Evolutionary conservation across 2,888 invertebrate genomes (phyloP).

Genomic region (Dicyrtoma fusca): DNA sequence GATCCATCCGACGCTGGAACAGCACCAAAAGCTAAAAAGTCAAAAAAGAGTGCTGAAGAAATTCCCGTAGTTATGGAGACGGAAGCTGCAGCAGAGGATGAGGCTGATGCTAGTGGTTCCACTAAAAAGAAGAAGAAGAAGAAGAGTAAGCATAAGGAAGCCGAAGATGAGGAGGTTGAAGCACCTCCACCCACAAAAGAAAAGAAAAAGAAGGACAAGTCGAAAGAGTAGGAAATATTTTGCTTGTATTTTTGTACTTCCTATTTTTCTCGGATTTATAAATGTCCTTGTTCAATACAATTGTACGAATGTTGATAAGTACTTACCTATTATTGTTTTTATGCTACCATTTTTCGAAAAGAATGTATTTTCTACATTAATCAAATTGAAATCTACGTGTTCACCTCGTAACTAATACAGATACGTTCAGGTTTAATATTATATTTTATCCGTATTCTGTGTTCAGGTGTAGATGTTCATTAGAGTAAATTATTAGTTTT

Average conservation of each 20-base stretch:
- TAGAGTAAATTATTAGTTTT: neutral
- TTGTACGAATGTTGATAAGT: neutral
- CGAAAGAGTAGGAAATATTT: neutral
- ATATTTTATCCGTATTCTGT: constrained; percentile 6
- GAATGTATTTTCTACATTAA: constrained; percentile 3
- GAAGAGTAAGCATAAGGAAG: constrained; percentile 60
- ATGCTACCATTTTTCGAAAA: neutral
- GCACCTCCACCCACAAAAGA: constrained; percentile 65
- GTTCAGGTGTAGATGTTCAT: neutral
- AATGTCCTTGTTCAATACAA: neutral
- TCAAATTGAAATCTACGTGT: neutral
- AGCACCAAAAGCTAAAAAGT: constrained; percentile 22
- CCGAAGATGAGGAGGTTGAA: constrained; percentile 46
- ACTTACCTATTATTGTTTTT: neutral
- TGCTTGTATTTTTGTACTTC: constrained; percentile 9
- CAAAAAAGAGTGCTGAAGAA: constrained; percentile 18
- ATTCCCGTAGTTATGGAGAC: neutral
- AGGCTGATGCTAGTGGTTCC: constrained; percentile 59
- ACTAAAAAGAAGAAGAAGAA: constrained; percentile 71
- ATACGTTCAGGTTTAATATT: neutral
- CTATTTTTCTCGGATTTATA: neutral
- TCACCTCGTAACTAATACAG: too few species aligned
- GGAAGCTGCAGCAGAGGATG: constrained; percentile 57
- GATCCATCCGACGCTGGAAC: constrained; percentile 58
- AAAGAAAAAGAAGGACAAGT: constrained; percentile 65